Base-by-base conservation (phyloP, 1,140 invertebrate species). In the Anoplolepis gracilipes region DNA sequence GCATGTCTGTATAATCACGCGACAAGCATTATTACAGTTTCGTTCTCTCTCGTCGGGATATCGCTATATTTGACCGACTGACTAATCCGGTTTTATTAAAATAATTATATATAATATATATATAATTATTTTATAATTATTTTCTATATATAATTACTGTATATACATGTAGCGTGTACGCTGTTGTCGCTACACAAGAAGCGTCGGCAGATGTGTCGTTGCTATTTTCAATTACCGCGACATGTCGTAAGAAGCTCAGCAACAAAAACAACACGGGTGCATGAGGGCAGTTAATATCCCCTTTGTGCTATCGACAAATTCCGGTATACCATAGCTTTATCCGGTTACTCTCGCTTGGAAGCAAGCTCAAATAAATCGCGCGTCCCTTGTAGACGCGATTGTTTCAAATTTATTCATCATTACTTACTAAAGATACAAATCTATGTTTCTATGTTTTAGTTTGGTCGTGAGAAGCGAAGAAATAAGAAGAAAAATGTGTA, bases 291-390 rank as follows among this genome's bases (percentile, higher is more conserved):
- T 73, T 82, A 82, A 73, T 59, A 28, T 82, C 53, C 28, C 67
- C 36, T 82, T 82, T 82, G 78, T 73, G 49, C 53, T 8, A 8
- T 59, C 78, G 39, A 72, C 67, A 82, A 73, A 72, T 73, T 82
- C 78, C 62, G 77, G 22, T 70, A 46, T 22, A 28, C n/a, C 30
- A 22, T 25, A 30, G 13, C 53, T 82, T 72, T 57, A 59, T 59
- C 36, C 33, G 22, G 36, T 82, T 72, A 73, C 25, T 72, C 16
- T 36, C 33, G 77, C 77, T 55, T 33, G 62, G 10, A 39, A 53
- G 46, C 30, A 69, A 55, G n/a, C 13, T 36, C 59, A 59, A n/a
- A 7, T 10, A 6, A 25, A 65, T 65, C 28, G 75, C 55, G 36
- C 36, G 39, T 78, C n/a, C 36, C 22, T 79, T 36, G 25, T 36